phyloP scores from a whole-genome alignment of 1,140 invertebrate species.

The Pogonomyrmex californicus region DNA sequence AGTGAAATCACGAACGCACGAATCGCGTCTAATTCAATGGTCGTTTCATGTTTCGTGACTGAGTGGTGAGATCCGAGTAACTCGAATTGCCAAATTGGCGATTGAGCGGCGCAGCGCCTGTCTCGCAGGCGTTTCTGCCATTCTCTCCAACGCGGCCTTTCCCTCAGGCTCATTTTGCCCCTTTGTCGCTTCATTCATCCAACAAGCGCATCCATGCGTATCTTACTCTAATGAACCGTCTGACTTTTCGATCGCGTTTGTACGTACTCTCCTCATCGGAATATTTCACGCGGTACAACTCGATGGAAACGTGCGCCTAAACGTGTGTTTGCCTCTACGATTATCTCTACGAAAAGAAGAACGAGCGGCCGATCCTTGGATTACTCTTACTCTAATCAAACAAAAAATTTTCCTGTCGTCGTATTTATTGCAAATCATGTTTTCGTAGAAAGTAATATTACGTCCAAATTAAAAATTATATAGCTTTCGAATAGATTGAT shows the following conservation, averaged over 20 bases:
- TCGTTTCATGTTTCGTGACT: neutral
- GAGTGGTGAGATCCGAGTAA: neutral
- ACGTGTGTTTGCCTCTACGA: neutral
- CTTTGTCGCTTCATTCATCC: conserved; percentile 2
- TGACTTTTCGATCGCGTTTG: conserved; percentile 1
- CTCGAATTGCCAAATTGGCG: conserved; percentile 26
- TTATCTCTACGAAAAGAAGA: neutral
- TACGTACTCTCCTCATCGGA: conserved; percentile 9
- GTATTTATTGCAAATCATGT: neutral
- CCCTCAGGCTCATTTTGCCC: neutral
- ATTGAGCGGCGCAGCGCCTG: conserved; percentile 20
- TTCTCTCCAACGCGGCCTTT: neutral
- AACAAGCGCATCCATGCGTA: neutral
- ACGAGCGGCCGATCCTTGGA: conserved; percentile 43
- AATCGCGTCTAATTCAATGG: neutral
- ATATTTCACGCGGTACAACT: neutral
- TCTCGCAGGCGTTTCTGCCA: conserved; percentile 3
- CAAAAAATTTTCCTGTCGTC: neutral
- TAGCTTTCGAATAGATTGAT: neutral
- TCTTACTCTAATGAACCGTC: neutral
- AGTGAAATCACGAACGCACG: neutral
- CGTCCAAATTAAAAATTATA: neutral
- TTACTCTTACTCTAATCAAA: neutral
- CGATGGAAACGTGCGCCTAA: conserved; percentile 4
- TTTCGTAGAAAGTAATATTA: neutral